Conservation (phyloP, 2,888 invertebrate species). For the Schrankia costaestrigalis region DNA sequence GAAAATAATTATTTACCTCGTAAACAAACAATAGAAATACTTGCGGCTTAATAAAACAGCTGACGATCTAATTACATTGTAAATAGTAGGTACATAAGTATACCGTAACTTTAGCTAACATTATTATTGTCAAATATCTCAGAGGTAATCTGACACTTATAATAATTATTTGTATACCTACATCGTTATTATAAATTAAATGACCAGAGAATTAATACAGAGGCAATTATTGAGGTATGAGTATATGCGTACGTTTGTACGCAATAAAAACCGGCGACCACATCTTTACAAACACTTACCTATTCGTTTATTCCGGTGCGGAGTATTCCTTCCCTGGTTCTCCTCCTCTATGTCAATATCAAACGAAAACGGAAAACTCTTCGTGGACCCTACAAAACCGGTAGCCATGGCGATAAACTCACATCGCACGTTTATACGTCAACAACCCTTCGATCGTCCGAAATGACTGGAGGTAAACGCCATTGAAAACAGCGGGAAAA, state of each 20-base stretch:
- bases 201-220: too few species aligned
- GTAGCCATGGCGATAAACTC: slow-evolving; percentile 53
- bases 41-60: not conserved
- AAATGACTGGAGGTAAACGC: slow-evolving; percentile 29
- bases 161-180: too few species aligned
- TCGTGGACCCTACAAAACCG: slow-evolving; percentile 73
- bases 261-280: not conserved
- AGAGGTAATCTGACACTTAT: too few species aligned
- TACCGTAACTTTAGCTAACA: too few species aligned
- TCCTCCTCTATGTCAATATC: slow-evolving; percentile 72
- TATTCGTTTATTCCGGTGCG: slow-evolving; percentile 59
- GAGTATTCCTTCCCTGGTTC: slow-evolving; percentile 50
- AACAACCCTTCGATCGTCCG: slow-evolving; percentile 22
- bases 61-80: too few species aligned
- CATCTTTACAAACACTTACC: slow-evolving; percentile 47
- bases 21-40: too few species aligned
- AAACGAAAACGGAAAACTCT: slow-evolving; percentile 75
- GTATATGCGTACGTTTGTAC: too few species aligned
- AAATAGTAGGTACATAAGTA: too few species aligned
- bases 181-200: too few species aligned
- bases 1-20: too few species aligned
- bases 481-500: slow-evolving; percentile 28
- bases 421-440: slow-evolving; percentile 30
- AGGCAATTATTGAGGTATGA: too few species aligned
- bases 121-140: too few species aligned